Percentiles rank a stretch among this genome's conserved stretches.
phyloP scores from a whole-genome alignment of 1,140 invertebrate species.

The Solenopsis invicta region DNA sequence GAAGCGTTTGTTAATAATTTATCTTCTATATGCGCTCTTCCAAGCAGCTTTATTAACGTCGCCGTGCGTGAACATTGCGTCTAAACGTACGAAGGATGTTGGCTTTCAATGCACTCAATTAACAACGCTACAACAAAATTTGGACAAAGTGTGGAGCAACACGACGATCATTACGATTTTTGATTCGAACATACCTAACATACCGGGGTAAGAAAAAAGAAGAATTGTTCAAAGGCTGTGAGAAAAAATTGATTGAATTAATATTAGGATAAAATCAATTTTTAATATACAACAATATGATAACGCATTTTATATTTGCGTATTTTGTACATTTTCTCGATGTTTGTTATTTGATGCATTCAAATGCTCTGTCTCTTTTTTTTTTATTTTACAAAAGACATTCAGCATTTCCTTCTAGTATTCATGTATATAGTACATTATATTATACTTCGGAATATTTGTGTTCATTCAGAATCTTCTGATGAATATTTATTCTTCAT shows the following conservation, averaged over 20 bases:
- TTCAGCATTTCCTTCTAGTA: conserved; percentile 7
- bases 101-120: conserved; percentile 59
- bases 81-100: neutral
- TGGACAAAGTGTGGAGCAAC: conserved; percentile 55
- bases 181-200: conserved; percentile 64
- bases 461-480: neutral
- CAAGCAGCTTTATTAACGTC: neutral
- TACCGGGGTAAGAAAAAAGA: conserved; percentile 66
- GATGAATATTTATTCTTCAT: conserved; percentile 31
- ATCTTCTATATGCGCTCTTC: conserved; percentile 42
- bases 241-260: conserved; percentile 5
- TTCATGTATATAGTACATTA: neutral
- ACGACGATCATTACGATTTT: conserved; percentile 64
- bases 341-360: neutral
- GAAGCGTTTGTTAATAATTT: conserved; percentile 51
- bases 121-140: conserved; percentile 29
- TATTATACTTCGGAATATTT: neutral
- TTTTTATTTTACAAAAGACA: neutral
- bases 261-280: neutral
- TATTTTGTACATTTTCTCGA: neutral
- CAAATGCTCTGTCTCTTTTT: neutral
- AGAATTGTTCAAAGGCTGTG: neutral
- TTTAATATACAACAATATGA: neutral
- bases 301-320: neutral
- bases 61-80: neutral